These are phyloP conservation scores for Echeneis naucrates DNA, from an alignment of 2,797 vertebrate genomes.

Conservation along the genomic window DNA sequence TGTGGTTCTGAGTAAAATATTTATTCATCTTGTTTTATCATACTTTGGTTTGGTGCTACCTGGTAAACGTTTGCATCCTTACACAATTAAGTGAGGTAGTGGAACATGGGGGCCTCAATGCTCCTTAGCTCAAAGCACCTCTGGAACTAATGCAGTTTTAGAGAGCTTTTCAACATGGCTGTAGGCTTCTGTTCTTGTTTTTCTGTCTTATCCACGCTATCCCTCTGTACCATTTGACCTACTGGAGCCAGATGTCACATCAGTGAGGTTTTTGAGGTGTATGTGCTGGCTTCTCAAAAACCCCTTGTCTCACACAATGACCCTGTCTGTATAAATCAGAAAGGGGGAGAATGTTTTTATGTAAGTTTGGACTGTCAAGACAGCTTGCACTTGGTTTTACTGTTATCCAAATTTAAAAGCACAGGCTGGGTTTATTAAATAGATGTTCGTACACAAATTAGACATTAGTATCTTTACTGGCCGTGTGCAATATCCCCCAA, in stretches of 20 bases:
- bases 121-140: neutral
- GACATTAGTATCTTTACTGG: neutral
- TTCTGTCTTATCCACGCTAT: neutral
- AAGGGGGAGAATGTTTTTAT: neutral
- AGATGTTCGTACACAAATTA: slow-evolving; percentile 5
- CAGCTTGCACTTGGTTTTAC: too few species aligned
- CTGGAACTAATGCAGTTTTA: neutral
- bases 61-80: neutral
- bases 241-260: neutral
- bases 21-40: too few species aligned
- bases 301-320: neutral
- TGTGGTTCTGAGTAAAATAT: neutral
- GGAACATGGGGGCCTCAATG: neutral
- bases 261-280: neutral
- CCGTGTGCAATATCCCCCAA: slow-evolving; percentile 10
- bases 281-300: neutral
- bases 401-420: slow-evolving; percentile 1
- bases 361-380: too few species aligned
- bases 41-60: neutral
- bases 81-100: neutral
- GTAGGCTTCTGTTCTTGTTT: neutral
- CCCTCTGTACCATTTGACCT: neutral
- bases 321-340: neutral
- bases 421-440: neutral
- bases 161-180: neutral